Conservation (phyloP, 2,888 invertebrate species). For the Chironomus riparius region DNA sequence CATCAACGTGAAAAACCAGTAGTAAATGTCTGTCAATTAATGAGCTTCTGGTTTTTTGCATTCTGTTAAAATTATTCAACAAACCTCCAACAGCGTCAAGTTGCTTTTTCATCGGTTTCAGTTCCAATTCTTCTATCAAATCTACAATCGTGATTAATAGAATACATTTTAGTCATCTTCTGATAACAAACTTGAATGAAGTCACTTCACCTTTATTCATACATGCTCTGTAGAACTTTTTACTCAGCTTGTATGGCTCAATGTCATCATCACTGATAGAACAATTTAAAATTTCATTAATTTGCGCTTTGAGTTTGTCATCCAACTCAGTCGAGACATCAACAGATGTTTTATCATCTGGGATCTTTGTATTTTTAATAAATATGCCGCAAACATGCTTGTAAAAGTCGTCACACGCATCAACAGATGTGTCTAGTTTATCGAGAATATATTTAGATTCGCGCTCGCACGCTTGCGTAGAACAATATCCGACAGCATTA, state of each 20-base stretch:
- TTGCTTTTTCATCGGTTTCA: slow-evolving; percentile 57
- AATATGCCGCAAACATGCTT: slow-evolving; percentile 71
- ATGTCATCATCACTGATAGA: slow-evolving; percentile 52
- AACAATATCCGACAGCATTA: neutral
- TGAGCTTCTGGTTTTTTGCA: no score
- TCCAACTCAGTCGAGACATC: slow-evolving; percentile 68
- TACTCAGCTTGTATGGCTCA: slow-evolving; percentile 65
- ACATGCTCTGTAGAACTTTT: slow-evolving; percentile 76
- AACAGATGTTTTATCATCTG: slow-evolving; percentile 71
- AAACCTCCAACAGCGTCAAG: slow-evolving; percentile 69
- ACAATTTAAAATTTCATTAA: slow-evolving; percentile 59
- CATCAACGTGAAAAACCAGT: no score
- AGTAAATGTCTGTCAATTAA: no score
- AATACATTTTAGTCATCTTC: neutral
- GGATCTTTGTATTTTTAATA: slow-evolving; percentile 57
- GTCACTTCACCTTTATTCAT: slow-evolving; percentile 67
- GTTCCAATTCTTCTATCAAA: slow-evolving; percentile 62
- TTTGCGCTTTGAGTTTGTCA: slow-evolving; percentile 64
- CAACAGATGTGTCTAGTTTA: slow-evolving; percentile 60
- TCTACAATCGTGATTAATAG: slow-evolving; percentile 43
- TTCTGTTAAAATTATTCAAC: slow-evolving; percentile 35
- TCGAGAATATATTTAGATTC: slow-evolving; percentile 57
- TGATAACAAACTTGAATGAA: neutral
- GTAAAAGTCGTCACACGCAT: slow-evolving; percentile 78
- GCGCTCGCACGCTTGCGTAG: neutral